These are phyloP conservation scores for Pseudanteris insignis DNA, from an alignment of 2,888 invertebrate species.

Conservation along the genomic window DNA sequence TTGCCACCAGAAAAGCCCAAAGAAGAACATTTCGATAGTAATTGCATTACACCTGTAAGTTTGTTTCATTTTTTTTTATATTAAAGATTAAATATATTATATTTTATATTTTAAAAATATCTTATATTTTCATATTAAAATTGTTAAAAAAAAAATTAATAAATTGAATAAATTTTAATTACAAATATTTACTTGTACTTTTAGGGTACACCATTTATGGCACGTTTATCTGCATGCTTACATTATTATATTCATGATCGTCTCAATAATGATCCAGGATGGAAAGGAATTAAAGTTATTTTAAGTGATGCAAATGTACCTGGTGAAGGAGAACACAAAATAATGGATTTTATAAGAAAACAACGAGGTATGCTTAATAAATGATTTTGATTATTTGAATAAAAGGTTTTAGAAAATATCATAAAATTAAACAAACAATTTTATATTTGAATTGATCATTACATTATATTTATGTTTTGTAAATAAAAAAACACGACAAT, in stretches of 20 bases:
- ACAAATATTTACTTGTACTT: too few relatives aligned
- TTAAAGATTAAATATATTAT: too few relatives aligned
- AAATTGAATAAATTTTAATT: too few relatives aligned
- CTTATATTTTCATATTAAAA: too few relatives aligned
- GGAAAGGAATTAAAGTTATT: conserved; percentile 93
- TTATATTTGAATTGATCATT: background rate
- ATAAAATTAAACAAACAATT: too few relatives aligned
- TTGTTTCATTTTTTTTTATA: too few relatives aligned
- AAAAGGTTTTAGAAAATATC: too few relatives aligned
- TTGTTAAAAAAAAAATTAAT: too few relatives aligned
- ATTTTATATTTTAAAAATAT: too few relatives aligned
- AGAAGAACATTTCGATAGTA: conserved; percentile 96
- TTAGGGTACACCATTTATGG: conserved; percentile 97
- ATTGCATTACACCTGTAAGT: conserved; percentile 93
- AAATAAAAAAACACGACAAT: conserved; percentile 5
- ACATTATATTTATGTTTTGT: too few relatives aligned
- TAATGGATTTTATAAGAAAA: conserved; percentile 98
- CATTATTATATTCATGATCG: conserved; percentile 90
- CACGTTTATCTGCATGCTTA: conserved; percentile 83
- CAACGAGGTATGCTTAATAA: conserved; percentile 92
- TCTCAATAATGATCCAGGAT: conserved; percentile 92
- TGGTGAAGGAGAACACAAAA: conserved; percentile 98
- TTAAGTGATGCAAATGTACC: conserved; percentile 99
- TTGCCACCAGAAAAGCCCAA: conserved; percentile 89
- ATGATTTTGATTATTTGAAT: too few relatives aligned